Evolutionary conservation across 1,140 invertebrate genomes (phyloP).

Genomic region (Doryteuthis pealeii): DNA sequence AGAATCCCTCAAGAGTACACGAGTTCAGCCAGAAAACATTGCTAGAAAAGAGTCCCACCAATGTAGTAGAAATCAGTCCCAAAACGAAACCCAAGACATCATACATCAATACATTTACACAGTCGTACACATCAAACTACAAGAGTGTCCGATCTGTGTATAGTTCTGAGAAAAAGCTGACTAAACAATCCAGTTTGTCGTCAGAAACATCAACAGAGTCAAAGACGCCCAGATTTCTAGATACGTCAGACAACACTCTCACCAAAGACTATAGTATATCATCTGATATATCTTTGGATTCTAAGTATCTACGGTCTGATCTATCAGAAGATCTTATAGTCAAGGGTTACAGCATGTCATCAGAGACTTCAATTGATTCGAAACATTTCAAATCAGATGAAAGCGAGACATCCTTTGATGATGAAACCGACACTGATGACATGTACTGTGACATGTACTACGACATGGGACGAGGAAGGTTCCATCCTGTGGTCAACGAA

Average conservation of each 20-base stretch:
- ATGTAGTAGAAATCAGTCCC: no score
- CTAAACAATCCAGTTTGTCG: not conserved
- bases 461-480: not conserved
- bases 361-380: not conserved
- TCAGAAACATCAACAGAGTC: conserved; percentile 7
- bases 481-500: not conserved
- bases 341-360: not conserved
- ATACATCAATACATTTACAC: no score
- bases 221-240: not conserved
- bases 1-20: no score
- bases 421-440: conserved; percentile 1
- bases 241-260: not conserved
- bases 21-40: no score
- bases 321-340: not conserved
- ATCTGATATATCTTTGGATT: not conserved
- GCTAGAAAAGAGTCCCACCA: no score
- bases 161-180: not conserved
- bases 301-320: not conserved
- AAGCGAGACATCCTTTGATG: not conserved
- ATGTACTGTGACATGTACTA: not conserved
- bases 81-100: no score
- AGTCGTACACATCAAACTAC: no score
- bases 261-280: not conserved
- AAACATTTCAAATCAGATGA: not conserved
- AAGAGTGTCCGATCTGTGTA: not conserved